A percentile compares a stretch with the other conserved stretches of the same genome.
phyloP scores from a whole-genome alignment of 2,888 invertebrate species.

The Gibbula magus region DNA sequence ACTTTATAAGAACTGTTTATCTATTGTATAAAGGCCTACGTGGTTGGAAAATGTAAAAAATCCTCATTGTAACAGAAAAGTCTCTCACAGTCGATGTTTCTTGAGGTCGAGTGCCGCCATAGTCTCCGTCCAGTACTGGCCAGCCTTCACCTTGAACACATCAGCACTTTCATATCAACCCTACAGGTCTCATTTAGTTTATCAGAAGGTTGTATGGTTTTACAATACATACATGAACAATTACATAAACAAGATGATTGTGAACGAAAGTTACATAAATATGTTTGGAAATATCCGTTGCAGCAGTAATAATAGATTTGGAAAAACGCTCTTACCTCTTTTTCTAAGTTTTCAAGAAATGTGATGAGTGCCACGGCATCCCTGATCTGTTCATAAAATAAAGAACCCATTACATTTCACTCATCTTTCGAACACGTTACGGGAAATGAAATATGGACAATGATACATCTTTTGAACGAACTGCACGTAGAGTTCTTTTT shows the following conservation, averaged over 20 bases:
- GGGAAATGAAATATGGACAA: too few relatives aligned
- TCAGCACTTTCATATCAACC: neutral
- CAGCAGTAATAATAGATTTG: neutral
- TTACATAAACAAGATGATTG: too few relatives aligned
- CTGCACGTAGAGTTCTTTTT: too few relatives aligned
- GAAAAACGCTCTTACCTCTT: conserved; percentile 75
- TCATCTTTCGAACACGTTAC: too few relatives aligned
- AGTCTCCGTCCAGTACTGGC: conserved; percentile 56
- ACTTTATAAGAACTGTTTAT: neutral
- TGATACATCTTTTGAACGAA: too few relatives aligned
- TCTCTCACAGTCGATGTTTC: conserved; percentile 49
- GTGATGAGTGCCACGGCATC: conserved; percentile 84
- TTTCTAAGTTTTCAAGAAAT: conserved; percentile 81
- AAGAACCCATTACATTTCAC: too few relatives aligned
- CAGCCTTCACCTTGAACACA: conserved; percentile 39
- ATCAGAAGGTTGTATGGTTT: neutral
- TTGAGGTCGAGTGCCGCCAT: conserved; percentile 51
- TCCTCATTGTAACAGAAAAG: too few relatives aligned
- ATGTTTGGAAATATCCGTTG: neutral
- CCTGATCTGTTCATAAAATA: conserved; percentile 60
- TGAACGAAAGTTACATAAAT: too few relatives aligned
- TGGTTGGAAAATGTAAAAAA: too few relatives aligned
- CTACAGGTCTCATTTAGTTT: neutral
- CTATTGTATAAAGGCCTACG: neutral
- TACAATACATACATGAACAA: too few relatives aligned